Conservation (phyloP, 1,140 invertebrate genomes). For the Mylabris phalerata region DNA sequence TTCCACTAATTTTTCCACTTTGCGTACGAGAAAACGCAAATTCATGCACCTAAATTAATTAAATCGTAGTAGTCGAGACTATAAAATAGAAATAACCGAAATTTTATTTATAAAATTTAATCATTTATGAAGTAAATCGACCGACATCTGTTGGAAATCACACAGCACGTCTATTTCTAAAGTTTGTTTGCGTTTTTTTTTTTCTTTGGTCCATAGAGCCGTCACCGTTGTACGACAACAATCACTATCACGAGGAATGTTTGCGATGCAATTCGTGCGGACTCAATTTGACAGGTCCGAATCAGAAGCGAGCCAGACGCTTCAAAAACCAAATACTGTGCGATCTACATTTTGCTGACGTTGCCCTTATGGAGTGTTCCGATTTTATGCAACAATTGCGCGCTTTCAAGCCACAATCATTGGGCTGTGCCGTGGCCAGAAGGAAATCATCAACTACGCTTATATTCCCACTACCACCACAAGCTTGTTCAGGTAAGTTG, state of each 20-base stretch:
- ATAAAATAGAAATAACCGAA: too few relatives aligned
- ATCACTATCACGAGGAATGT: constrained; percentile 94
- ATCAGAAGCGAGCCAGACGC: constrained; percentile 70
- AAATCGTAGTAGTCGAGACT: too few relatives aligned
- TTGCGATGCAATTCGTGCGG: constrained; percentile 90
- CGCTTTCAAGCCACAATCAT: constrained; percentile 89
- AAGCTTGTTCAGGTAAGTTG: constrained; percentile 82
- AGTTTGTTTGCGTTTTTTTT: not conserved
- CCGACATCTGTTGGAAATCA: too few relatives aligned
- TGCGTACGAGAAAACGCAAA: too few relatives aligned
- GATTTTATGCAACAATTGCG: constrained; percentile 95
- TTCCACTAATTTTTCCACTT: too few relatives aligned
- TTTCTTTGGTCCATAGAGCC: constrained; percentile 60
- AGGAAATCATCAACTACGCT: constrained; percentile 89
- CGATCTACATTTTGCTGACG: constrained; percentile 87
- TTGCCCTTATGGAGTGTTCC: constrained; percentile 90
- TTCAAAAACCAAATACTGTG: constrained; percentile 83
- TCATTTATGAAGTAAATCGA: too few relatives aligned
- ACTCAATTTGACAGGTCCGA: constrained; percentile 83
- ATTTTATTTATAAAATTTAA: too few relatives aligned
- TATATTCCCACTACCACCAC: constrained; percentile 87
- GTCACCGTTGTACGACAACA: constrained; percentile 85
- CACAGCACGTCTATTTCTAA: too few relatives aligned
- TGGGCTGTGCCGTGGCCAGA: constrained; percentile 86
- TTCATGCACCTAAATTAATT: too few relatives aligned